Conservation (phyloP, 2,113 vertebrate genomes). For the Nannobrachium achirus region DNA sequence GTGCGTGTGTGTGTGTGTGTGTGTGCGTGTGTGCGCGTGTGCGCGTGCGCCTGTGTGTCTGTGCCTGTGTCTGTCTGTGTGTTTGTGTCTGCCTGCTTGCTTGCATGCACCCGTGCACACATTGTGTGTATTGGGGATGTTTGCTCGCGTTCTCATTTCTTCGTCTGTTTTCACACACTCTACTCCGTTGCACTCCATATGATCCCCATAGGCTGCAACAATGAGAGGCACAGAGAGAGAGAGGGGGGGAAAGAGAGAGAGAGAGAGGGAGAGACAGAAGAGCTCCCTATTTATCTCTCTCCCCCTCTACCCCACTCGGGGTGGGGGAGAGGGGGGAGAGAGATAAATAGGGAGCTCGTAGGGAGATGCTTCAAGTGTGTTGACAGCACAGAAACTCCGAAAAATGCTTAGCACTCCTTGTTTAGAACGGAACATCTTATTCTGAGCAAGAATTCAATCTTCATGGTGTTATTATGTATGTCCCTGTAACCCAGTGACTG, state of each 20-base stretch:
- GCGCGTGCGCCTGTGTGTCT: conserved; percentile 6
- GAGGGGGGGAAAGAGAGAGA: neutral
- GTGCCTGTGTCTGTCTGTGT: neutral
- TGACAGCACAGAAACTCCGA: conserved; percentile 44
- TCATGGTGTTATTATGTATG: conserved; percentile 74
- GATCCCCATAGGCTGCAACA: conserved; percentile 42
- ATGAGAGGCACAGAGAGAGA: conserved; percentile 2
- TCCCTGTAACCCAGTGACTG: conserved; percentile 67
- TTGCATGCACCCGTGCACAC: conserved; percentile 30
- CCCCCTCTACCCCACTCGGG: no score
- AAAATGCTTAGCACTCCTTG: conserved; percentile 33
- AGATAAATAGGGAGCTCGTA: conserved; percentile 15
- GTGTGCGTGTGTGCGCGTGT: conserved; percentile 9
- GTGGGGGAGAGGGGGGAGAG: no score
- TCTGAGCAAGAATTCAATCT: conserved; percentile 69
- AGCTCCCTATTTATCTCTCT: no score
- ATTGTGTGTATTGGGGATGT: conserved; percentile 35
- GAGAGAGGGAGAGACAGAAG: conserved; percentile 8
- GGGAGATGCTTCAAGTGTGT: conserved; percentile 44
- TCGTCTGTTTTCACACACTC: conserved; percentile 17
- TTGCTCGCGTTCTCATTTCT: conserved; percentile 18
- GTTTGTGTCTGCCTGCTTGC: neutral
- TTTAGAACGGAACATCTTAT: conserved; percentile 56
- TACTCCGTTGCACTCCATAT: conserved; percentile 33
- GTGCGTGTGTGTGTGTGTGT: neutral